These are phyloP conservation scores for Lasius fuliginosus DNA, from an alignment of 2,888 invertebrate genomes.

Conservation along the genomic window DNA sequence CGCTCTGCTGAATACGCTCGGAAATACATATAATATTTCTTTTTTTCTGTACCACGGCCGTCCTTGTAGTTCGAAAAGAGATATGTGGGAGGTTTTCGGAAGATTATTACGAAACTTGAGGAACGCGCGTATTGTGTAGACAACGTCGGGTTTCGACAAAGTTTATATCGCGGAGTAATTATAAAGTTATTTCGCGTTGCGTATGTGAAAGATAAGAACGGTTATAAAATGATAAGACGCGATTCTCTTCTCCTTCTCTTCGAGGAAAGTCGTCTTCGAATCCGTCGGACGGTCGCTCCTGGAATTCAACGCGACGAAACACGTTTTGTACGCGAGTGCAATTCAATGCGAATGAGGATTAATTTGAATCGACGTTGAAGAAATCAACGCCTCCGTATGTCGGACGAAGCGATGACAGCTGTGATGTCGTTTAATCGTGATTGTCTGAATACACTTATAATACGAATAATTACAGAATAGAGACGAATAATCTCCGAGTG, in stretches of 20 bases:
- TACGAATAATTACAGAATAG: not conserved
- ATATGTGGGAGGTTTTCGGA: conserved; percentile 13
- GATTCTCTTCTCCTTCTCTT: not conserved
- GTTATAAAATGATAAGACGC: not conserved
- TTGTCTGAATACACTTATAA: not conserved
- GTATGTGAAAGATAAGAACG: not conserved
- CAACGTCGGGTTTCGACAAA: not conserved
- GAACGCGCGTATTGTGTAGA: not conserved
- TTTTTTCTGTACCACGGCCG: conserved; percentile 20
- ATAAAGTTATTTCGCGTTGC: not conserved
- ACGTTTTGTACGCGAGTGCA: not conserved
- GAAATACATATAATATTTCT: not conserved
- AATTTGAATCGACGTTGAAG: conserved; percentile 1
- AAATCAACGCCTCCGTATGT: not conserved
- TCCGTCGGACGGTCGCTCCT: not conserved
- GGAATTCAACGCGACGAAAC: not conserved
- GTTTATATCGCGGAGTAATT: not conserved
- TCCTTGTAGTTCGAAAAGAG: not conserved
- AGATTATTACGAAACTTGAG: not conserved
- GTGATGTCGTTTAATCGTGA: not conserved
- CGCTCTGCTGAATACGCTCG: not conserved
- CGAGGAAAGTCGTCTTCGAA: not conserved
- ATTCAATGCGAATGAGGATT: conserved; percentile 18
- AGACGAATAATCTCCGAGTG: not conserved
- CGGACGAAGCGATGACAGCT: not conserved